Evolutionary conservation across 2,797 vertebrate genomes (phyloP).

Genomic region (Sebastolobus altivelis): DNA sequence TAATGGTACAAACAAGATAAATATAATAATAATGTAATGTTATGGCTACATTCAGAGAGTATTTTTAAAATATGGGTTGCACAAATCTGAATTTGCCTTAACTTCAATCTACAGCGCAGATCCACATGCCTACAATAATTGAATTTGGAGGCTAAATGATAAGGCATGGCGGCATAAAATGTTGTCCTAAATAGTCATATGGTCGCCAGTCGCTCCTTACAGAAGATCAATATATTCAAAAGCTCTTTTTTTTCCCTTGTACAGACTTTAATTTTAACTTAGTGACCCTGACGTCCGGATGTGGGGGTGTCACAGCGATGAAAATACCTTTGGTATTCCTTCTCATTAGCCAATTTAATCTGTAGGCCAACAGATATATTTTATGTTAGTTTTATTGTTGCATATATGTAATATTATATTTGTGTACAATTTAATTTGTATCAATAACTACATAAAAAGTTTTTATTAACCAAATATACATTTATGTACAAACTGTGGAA

Average conservation of each 20-base stretch:
- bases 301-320: no score
- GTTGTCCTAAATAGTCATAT: not conserved
- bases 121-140: not conserved
- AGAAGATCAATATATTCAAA: not conserved
- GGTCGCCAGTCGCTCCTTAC: not conserved
- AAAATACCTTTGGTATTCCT: no score
- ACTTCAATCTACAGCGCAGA: not conserved
- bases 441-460: no score
- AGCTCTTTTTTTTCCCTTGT: not conserved
- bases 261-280: not conserved
- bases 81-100: not conserved
- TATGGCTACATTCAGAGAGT: not conserved
- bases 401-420: no score
- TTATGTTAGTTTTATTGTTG: no score
- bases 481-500: no score
- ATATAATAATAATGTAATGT: not conserved
- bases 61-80: not conserved
- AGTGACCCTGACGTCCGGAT: not conserved
- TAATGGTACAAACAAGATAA: not conserved
- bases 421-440: no score
- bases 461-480: no score
- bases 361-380: no score
- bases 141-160: not conserved
- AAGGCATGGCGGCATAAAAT: not conserved
- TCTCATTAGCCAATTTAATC: no score